Percentiles rank a stretch among this genome's conserved stretches.
These are phyloP conservation scores for Drosophila sordidula DNA, from an alignment of 2,888 invertebrate genomes.

Conservation along the genomic window DNA sequence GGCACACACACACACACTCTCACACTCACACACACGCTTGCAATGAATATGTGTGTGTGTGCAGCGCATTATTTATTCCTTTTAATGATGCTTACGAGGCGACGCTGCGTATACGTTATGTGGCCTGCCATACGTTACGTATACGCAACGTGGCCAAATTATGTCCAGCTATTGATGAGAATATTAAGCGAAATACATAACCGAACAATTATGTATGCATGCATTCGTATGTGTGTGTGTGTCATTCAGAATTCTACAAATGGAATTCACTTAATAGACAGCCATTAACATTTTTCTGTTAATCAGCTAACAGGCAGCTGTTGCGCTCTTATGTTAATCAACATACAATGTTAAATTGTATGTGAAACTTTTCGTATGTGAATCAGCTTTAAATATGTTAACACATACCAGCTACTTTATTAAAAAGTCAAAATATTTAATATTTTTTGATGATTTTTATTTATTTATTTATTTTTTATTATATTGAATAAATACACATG, in stretches of 20 bases:
- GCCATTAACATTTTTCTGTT: conserved; percentile 12
- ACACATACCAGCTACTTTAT: no score
- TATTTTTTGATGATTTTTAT: no score
- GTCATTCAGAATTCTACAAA: conserved; percentile 10
- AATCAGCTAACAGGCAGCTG: conserved; percentile 10
- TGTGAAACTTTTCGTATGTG: no score
- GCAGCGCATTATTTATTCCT: conserved; percentile 47
- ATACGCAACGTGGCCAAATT: conserved; percentile 50
- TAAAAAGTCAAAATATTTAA: no score
- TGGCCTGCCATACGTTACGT: conserved; percentile 8
- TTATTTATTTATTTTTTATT: no score
- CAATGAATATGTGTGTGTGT: conserved; percentile 3
- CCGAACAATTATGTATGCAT: not conserved
- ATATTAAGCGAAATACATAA: conserved; percentile 8
- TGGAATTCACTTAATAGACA: conserved; percentile 12
- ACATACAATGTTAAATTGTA: no score
- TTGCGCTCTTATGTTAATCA: not conserved
- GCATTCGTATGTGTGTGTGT: not conserved
- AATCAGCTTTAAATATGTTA: no score
- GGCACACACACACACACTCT: conserved; percentile 11
- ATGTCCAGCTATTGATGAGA: conserved; percentile 31
- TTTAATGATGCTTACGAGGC: conserved; percentile 41
- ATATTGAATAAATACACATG: no score
- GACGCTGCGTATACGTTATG: conserved; percentile 33
- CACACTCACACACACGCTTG: conserved; percentile 1